A percentile compares a stretch with the other conserved stretches of the same genome.
These are phyloP conservation scores for Bicyclus anynana DNA, from an alignment of 1,140 invertebrate genomes.

Conservation along the genomic window DNA sequence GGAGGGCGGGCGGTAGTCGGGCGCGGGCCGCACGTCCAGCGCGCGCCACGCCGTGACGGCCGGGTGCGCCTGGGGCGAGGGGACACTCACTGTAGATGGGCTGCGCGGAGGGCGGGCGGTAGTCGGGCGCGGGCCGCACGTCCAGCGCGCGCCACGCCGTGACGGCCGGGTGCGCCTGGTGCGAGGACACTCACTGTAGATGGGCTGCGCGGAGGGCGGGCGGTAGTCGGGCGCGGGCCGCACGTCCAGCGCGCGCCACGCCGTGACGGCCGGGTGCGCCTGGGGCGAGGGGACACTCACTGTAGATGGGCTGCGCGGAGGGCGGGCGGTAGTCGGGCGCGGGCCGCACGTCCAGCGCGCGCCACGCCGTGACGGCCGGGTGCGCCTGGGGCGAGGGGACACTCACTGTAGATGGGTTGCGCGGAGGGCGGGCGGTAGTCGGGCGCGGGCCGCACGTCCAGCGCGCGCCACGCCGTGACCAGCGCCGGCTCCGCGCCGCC, in stretches of 20 bases:
- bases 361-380: too few species aligned
- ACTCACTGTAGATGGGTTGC: conserved; percentile 57
- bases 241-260: conserved; percentile 45
- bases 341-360: too few species aligned
- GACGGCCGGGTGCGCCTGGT: conserved; percentile 87
- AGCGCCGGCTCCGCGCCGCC: conserved; percentile 79
- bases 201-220: too few species aligned
- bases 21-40: conserved; percentile 77
- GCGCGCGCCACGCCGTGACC: conserved; percentile 90
- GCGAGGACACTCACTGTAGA: too few species aligned
- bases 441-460: conserved; percentile 80
- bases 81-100: too few species aligned
- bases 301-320: too few species aligned
- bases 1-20: too few species aligned
- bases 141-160: conserved; percentile 43
- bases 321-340: too few species aligned
- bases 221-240: conserved; percentile 83
- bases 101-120: too few species aligned
- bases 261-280: conserved; percentile 83
- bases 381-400: too few species aligned
- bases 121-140: conserved; percentile 81
- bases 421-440: conserved; percentile 60
- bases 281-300: conserved; percentile 89
- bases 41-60: conserved; percentile 72
- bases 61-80: conserved; percentile 87